Percentiles rank a stretch among this genome's conserved stretches.
Evolutionary conservation across 2,113 vertebrate genomes (phyloP).

Genomic region (Aphyosemion australe): DNA sequence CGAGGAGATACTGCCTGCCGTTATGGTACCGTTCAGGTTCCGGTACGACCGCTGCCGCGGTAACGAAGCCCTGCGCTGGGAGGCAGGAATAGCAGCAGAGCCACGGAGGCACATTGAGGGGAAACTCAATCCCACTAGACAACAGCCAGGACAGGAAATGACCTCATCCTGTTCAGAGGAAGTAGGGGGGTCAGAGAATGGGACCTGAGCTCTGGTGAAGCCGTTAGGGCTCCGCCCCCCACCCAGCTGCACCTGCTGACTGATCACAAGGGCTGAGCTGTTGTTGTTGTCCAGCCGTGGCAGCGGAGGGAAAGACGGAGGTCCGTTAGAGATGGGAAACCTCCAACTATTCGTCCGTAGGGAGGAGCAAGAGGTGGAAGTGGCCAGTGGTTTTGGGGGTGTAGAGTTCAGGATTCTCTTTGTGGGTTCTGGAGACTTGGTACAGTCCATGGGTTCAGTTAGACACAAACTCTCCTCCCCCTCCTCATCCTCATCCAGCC

Average conservation of each 20-base stretch:
- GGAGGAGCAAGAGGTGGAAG: constrained; percentile 67
- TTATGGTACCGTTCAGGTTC: constrained; percentile 85
- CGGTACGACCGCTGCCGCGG: constrained; percentile 79
- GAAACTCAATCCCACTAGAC: constrained; percentile 85
- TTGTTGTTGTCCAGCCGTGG: constrained; percentile 84
- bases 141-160: constrained; percentile 88
- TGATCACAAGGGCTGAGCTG: constrained; percentile 72
- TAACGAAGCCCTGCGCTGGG: constrained; percentile 65
- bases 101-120: constrained; percentile 85
- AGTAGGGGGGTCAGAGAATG: constrained; percentile 48
- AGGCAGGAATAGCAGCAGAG: constrained; percentile 54
- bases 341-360: constrained; percentile 75
- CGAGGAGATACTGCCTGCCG: constrained; percentile 18
- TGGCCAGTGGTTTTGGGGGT: constrained; percentile 28
- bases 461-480: constrained; percentile 47
- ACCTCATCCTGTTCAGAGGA: constrained; percentile 85
- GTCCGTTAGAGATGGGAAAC: constrained; percentile 66
- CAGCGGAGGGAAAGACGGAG: constrained; percentile 67
- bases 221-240: constrained; percentile 65
- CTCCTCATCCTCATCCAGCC: constrained; percentile 59
- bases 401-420: constrained; percentile 44
- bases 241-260: constrained; percentile 80
- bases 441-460: constrained; percentile 83
- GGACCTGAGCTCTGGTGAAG: constrained; percentile 48
- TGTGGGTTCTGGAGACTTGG: constrained; percentile 74